Base-by-base conservation (phyloP, 1,140 invertebrate genomes). In the Bacillus rossius region DNA sequence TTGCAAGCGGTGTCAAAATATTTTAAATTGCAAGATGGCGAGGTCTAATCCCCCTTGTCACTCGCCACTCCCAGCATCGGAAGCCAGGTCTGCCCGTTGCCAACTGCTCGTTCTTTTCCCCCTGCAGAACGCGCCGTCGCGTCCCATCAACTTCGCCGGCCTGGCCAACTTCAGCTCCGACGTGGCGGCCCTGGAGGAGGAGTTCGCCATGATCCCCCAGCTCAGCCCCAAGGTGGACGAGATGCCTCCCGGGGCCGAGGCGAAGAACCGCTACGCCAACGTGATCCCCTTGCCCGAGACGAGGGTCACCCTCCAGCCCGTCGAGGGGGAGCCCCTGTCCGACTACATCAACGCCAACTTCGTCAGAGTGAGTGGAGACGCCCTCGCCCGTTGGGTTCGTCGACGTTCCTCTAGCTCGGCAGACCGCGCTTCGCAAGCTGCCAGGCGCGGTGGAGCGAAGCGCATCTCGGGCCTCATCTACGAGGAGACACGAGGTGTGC, bases 281-380 rank as follows among this genome's bases (percentile, higher is more conserved):
- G 91, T 96, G 26, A 87, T 96, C 65, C 94, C 94, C 47, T 80
- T 94, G 66, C 91, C 92, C 37, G 89, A 92, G 75, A 94, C 91
- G 19, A 81, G 92, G 64, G 92, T 96, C 1, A 81, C 82, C 25
- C 76, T 94, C 10, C 76, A 80, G 65, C 77, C 76, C 58, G 75
- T 84, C 41, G 83, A 84, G 61, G 84, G 84, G 52, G 87, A 90
- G 69, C 82, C 84, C 7, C 85, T 85, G 59, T 87, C 85, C 29
- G 89, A 93, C 69, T 96, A 95, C 71, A 95, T 96, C 61, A 96
- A 96, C 74, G 94, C 92, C 58, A 94, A 92, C 77, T 92, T 86
- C 77, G 84, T 92, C 65, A 84, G 84, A 71, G 89, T 91, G 73
- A 55, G 22, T 34, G 10, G n/a, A n/a, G n/a, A n/a, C n/a, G n/a